These are phyloP conservation scores for Poecilia velifera DNA, from an alignment of 2,797 vertebrate genomes.

Conservation along the genomic window DNA sequence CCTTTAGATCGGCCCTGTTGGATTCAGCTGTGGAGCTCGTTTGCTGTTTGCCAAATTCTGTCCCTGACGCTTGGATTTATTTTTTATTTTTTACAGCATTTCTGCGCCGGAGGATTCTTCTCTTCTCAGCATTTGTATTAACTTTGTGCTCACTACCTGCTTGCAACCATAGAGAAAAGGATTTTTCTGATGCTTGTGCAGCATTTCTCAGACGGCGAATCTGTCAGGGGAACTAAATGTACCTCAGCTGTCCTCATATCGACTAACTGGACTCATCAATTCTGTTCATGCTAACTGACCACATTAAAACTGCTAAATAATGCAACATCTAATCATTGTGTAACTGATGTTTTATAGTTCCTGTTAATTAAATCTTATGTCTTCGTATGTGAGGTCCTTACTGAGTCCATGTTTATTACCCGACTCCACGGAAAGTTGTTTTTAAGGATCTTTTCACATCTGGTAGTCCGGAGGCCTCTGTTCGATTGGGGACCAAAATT, in stretches of 20 bases:
- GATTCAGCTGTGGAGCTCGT: constrained; percentile 48
- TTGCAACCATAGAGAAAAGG: constrained; percentile 17
- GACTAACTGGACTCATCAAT: constrained; percentile 69
- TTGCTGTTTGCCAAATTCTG: constrained; percentile 38
- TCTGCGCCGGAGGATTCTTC: constrained; percentile 60
- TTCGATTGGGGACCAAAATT: too few relatives aligned
- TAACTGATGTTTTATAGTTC: constrained; percentile 42
- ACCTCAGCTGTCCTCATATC: constrained; percentile 45
- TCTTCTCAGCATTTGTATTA: constrained; percentile 38
- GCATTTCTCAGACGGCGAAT: constrained; percentile 13
- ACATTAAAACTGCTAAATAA: constrained; percentile 48
- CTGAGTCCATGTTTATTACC: not conserved
- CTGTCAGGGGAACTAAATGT: constrained; percentile 34
- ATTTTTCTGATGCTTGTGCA: constrained; percentile 25
- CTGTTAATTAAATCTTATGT: constrained; percentile 51
- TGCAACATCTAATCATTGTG: constrained; percentile 41
- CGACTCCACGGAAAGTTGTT: not conserved
- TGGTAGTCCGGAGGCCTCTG: too few relatives aligned
- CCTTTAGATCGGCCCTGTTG: constrained; percentile 61
- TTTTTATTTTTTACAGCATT: constrained; percentile 52
- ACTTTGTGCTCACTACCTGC: constrained; percentile 17
- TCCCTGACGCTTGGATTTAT: constrained; percentile 62
- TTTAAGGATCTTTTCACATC: not conserved
- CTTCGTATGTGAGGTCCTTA: not conserved
- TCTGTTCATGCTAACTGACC: constrained; percentile 67